These are phyloP conservation scores for Lutraria rhynchaena DNA, from an alignment of 1,140 invertebrate species.

Conservation along the genomic window DNA sequence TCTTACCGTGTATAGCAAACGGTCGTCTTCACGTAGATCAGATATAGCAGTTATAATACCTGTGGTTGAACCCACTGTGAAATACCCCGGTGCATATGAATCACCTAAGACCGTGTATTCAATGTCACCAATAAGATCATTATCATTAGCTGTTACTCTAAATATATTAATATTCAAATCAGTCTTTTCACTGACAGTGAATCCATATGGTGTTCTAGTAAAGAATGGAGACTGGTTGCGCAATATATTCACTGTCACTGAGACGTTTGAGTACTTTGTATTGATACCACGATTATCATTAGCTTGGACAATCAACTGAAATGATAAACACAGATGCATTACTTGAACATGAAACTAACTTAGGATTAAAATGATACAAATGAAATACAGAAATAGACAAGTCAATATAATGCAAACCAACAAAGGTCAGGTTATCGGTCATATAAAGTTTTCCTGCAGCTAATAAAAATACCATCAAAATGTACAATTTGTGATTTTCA, in stretches of 20 bases:
- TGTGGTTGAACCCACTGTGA: slow-evolving; percentile 60
- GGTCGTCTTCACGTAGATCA: slow-evolving; percentile 55
- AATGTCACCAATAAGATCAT: slow-evolving; percentile 59
- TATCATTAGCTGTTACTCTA: slow-evolving; percentile 52
- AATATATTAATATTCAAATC: slow-evolving; percentile 51
- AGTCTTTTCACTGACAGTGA: slow-evolving; percentile 48
- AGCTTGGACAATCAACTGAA: slow-evolving; percentile 63
- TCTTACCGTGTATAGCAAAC: slow-evolving; percentile 33
- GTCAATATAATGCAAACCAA: no score
- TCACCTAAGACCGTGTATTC: slow-evolving; percentile 65
- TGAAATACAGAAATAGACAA: no score
- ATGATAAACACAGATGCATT: no score
- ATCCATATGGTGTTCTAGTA: slow-evolving; percentile 52
- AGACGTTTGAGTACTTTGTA: slow-evolving; percentile 53
- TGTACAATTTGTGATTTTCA: no score
- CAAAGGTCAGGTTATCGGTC: no score
- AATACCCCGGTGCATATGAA: slow-evolving; percentile 68
- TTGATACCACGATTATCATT: slow-evolving; percentile 60
- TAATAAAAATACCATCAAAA: no score
- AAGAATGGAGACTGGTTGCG: slow-evolving; percentile 64
- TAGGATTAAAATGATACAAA: no score
- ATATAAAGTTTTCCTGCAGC: no score
- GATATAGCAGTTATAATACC: slow-evolving; percentile 59
- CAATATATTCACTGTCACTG: slow-evolving; percentile 61
- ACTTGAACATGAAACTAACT: no score